Conservation (phyloP, 2,113 vertebrate species). For the Platichthys flesus region DNA sequence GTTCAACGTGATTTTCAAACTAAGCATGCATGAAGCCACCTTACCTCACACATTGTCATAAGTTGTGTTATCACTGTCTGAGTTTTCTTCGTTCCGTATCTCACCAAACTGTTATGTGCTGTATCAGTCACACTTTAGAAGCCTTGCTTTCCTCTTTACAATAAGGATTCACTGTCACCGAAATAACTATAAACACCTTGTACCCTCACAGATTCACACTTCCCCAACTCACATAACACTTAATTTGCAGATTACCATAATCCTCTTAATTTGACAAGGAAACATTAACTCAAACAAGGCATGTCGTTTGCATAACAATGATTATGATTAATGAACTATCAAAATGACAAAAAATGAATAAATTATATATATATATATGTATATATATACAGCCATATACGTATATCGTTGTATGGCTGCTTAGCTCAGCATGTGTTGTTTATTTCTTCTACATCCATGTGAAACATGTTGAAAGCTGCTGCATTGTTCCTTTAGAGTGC, state of each 20-base stretch:
- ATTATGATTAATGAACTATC: not conserved
- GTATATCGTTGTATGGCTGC: not conserved
- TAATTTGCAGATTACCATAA: not conserved
- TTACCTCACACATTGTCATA: too few relatives aligned
- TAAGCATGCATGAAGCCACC: not conserved
- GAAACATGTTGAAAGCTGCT: not conserved
- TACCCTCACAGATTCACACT: not conserved
- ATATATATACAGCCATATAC: too few relatives aligned
- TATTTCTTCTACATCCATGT: not conserved
- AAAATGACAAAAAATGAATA: not conserved
- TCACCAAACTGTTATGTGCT: not conserved
- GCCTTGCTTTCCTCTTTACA: not conserved
- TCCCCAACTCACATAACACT: not conserved
- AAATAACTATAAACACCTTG: slow-evolving; percentile 1
- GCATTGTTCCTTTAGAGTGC: not conserved
- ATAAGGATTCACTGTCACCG: not conserved
- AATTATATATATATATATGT: not conserved
- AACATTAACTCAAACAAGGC: too few relatives aligned
- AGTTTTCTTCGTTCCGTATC: not conserved
- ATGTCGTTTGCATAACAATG: not conserved
- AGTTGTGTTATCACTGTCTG: not conserved
- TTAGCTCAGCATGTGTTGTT: not conserved
- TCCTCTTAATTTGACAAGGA: not conserved
- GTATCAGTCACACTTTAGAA: not conserved
- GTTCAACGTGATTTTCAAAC: not conserved